phyloP scores from a whole-genome alignment of 2,797 vertebrate species.

The Apogon hyalosoma region DNA sequence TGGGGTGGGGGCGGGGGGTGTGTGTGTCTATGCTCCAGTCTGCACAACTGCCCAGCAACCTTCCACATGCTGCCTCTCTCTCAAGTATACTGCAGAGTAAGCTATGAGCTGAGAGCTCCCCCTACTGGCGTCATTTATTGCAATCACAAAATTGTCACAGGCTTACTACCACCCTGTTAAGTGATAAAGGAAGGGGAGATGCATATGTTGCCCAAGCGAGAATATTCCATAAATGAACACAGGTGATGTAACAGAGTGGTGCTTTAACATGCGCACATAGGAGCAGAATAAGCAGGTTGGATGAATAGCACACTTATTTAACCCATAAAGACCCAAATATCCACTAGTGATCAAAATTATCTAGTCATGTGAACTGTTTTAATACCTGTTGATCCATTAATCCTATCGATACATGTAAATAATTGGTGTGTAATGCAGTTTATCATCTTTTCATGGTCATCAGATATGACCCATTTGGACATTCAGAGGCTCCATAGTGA shows the following conservation, averaged over 20 bases:
- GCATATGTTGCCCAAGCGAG: slow-evolving; percentile 1
- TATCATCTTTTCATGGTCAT: no score
- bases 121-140: slow-evolving; percentile 83
- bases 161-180: slow-evolving; percentile 7
- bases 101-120: slow-evolving; percentile 89
- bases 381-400: no score
- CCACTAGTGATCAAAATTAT: no score
- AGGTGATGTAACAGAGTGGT: background rate
- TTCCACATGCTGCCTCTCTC: slow-evolving; percentile 13
- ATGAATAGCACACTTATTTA: slow-evolving; percentile 12
- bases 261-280: background rate
- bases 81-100: slow-evolving; percentile 9
- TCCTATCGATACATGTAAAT: no score
- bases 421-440: no score
- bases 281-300: slow-evolving; percentile 1
- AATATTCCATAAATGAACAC: background rate
- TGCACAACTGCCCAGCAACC: slow-evolving; percentile 59
- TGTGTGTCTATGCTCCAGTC: slow-evolving; percentile 18
- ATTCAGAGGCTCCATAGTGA: no score
- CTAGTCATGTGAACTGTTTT: background rate
- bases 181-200: slow-evolving; percentile 3
- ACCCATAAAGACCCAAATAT: no score
- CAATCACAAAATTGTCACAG: background rate
- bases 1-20: background rate
- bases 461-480: no score